Evolutionary conservation across 2,888 invertebrate genomes (phyloP).

Genomic region (Priocnemis perturbator): DNA sequence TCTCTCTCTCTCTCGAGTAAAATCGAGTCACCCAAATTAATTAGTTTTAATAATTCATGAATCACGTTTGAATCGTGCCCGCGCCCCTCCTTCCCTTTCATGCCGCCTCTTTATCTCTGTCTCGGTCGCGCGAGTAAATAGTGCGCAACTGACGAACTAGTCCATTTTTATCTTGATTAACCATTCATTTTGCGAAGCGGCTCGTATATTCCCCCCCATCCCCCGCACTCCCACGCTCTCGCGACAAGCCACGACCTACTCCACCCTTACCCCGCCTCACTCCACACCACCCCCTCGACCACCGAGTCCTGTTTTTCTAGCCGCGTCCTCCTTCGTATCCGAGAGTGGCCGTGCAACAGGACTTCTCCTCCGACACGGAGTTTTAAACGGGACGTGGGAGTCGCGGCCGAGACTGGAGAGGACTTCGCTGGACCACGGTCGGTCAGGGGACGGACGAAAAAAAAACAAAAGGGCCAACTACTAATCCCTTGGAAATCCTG

Average conservation of each 20-base stretch:
- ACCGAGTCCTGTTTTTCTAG: neutral
- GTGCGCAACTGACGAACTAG: conserved; percentile 26
- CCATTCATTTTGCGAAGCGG: conserved; percentile 51
- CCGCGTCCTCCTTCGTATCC: neutral
- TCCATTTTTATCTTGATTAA: conserved; percentile 57
- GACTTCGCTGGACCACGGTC: neutral
- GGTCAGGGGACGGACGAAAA: neutral
- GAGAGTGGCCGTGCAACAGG: conserved; percentile 7
- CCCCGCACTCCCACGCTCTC: neutral
- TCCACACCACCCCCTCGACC: neutral
- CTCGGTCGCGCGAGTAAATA: conserved; percentile 22
- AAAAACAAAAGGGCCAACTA: too few relatives aligned
- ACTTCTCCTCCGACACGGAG: neutral
- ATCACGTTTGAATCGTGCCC: conserved; percentile 50
- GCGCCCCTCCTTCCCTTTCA: conserved; percentile 9
- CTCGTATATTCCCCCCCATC: conserved; percentile 6
- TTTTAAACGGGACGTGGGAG: conserved; percentile 1
- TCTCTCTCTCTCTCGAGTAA: conserved; percentile 9
- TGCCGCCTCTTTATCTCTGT: neutral
- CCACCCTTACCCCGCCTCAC: neutral
- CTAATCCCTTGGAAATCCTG: conserved; percentile 49
- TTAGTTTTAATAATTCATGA: conserved; percentile 67
- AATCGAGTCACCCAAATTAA: conserved; percentile 64
- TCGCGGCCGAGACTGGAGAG: neutral
- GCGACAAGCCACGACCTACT: conserved; percentile 1